Conservation (phyloP, 2,888 invertebrate genomes). For the Stenichneumon culpator region DNA sequence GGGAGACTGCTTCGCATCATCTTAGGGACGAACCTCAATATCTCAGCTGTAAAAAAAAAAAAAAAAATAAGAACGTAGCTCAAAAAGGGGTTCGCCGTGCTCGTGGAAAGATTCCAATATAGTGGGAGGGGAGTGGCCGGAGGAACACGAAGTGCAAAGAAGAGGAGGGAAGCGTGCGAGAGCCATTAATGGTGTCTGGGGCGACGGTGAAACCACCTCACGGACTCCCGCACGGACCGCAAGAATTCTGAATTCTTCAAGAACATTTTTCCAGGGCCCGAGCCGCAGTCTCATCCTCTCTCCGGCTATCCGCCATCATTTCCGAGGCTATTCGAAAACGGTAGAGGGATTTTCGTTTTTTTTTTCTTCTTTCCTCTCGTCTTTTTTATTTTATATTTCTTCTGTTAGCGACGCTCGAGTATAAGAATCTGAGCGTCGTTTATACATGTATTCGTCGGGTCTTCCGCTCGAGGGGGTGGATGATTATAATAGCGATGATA, state of each 20-base stretch:
- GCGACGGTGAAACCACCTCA: constrained; percentile 31
- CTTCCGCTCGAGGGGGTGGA: constrained; percentile 60
- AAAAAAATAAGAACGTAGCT: neutral
- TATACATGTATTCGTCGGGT: constrained; percentile 37
- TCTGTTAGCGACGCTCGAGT: constrained; percentile 21
- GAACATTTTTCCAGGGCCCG: constrained; percentile 23
- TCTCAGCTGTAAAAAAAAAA: constrained; percentile 35
- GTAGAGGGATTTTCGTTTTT: constrained; percentile 39
- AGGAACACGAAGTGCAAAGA: constrained; percentile 24
- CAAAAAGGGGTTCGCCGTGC: constrained; percentile 16
- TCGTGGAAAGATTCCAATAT: constrained; percentile 73
- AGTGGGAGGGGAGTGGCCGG: constrained; percentile 34
- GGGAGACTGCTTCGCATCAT: neutral
- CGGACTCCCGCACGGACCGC: neutral
- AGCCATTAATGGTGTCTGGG: constrained; percentile 69
- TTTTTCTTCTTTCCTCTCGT: neutral
- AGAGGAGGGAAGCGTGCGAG: constrained; percentile 17
- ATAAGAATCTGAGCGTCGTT: constrained; percentile 22
- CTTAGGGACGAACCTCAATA: neutral
- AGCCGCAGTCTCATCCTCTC: neutral
- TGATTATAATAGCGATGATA: constrained; percentile 69
- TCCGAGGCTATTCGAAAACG: constrained; percentile 18
- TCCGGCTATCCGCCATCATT: constrained; percentile 12
- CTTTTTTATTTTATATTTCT: constrained; percentile 19
- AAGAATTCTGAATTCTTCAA: constrained; percentile 52